phyloP scores from a whole-genome alignment of 1,140 invertebrate species.

The Megalonaias nervosa region DNA sequence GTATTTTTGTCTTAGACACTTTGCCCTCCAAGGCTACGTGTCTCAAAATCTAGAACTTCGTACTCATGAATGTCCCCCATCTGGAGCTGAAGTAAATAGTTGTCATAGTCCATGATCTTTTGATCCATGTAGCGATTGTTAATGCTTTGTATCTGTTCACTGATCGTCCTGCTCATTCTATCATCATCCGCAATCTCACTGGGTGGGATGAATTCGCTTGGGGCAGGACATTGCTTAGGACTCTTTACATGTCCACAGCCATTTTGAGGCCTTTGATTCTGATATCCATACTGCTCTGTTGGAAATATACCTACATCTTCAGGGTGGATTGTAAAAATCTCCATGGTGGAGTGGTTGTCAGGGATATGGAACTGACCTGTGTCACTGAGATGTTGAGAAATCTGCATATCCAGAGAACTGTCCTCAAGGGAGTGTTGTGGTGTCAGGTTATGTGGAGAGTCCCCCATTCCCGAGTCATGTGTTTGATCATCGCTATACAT shows the following conservation, averaged over 20 bases:
- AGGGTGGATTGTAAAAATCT: neutral
- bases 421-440: neutral
- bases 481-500: conserved; percentile 14
- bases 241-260: neutral
- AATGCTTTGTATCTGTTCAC: conserved; percentile 26
- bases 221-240: neutral
- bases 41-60: conserved; percentile 1
- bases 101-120: conserved; percentile 1
- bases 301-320: neutral
- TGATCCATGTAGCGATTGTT: conserved; percentile 16
- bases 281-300: neutral
- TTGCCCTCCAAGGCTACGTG: conserved; percentile 23
- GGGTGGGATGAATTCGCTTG: conserved; percentile 22
- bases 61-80: neutral
- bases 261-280: neutral
- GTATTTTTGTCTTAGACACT: conserved; percentile 12
- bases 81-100: conserved; percentile 9
- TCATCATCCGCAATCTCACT: conserved; percentile 28
- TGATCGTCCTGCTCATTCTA: conserved; percentile 19
- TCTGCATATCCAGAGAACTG: neutral
- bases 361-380: neutral
- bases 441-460: neutral
- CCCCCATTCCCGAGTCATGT: conserved; percentile 23
- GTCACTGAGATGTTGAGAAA: neutral
- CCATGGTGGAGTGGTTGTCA: neutral